Evolutionary conservation across 1,140 invertebrate genomes (phyloP), one percentile per base, ranked within the genome.

Genomic region (Heliconius congener): DNA sequence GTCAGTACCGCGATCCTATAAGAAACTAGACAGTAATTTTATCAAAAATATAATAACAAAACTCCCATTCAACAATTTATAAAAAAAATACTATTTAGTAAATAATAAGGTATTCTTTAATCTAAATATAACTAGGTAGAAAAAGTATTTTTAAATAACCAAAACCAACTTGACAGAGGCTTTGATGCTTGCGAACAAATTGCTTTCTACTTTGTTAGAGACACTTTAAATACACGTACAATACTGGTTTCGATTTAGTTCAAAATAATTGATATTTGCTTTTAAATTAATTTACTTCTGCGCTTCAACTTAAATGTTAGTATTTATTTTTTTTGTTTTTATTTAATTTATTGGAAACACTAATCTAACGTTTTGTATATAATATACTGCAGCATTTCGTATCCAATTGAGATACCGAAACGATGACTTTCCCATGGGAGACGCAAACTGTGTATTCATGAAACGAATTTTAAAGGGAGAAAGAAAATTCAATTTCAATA

Each of bases 401-500:
- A 66, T 66, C 60, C 60, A 27, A 30, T 66, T 66, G 30, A 66
- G 60, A 66, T 66, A 66, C 60, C 27, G 60, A 66, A 66, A 30
- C 23, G 60, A 66, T 66, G 60, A 66, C 23, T 66, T 66, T 30
- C 60, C 60, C 60, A 1, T 11, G 60, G 23, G 60, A 66, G 23
- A 66, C 23, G 60, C 60, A 66, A 66, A 66, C 60, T 18, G 60
- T 66, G 60, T 66, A 66, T 66, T 66, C 23, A 66, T 66, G 60
- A 66, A 23, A 66, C 60, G 23, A 27, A 30, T 30, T 66, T 66
- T 66, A 30, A 66, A 30, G 27, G 60, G 60, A 27, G 27, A 30
- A 66, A 66, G 60, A 30, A 66, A 66, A 66, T 66, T 66, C 60
- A 66, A 30, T 30, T 27, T 66, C 60, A 27, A 66, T 66, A 66